Evolutionary conservation across 1,140 invertebrate genomes (phyloP).

Genomic region (Drosophila rufa): DNA sequence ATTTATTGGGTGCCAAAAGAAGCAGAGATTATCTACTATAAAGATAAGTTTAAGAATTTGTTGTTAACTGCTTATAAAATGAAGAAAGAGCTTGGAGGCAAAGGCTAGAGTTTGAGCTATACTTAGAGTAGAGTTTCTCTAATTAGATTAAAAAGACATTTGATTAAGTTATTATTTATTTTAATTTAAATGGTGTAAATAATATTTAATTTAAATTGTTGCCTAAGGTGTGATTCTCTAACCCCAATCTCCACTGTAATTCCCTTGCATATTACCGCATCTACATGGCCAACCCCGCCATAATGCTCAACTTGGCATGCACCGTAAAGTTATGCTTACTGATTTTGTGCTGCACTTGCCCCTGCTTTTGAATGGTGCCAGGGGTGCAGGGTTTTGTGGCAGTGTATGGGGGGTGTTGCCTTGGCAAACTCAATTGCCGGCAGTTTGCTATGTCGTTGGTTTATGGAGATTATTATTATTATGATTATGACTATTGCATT

Average conservation of each 20-base stretch:
- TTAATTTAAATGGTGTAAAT: too few species aligned
- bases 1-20: not conserved
- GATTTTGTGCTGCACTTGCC: slow-evolving; percentile 47
- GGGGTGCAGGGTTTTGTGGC: slow-evolving; percentile 1
- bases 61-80: not conserved
- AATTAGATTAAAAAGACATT: not conserved
- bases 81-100: not conserved
- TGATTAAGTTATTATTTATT: not conserved
- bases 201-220: not conserved
- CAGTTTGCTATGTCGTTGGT: slow-evolving; percentile 58
- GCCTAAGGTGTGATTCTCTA: not conserved
- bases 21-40: not conserved
- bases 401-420: slow-evolving; percentile 35
- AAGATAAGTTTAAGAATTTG: not conserved
- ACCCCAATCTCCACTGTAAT: slow-evolving; percentile 11
- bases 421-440: slow-evolving; percentile 58
- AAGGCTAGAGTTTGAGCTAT: not conserved
- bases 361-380: slow-evolving; percentile 3
- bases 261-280: not conserved
- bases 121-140: not conserved
- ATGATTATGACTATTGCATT: slow-evolving; percentile 55
- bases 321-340: slow-evolving; percentile 52
- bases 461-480: slow-evolving; percentile 61
- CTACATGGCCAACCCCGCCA: slow-evolving; percentile 13
- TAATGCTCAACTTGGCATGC: slow-evolving; percentile 49